These are phyloP conservation scores for Mesembrinibis cayennensis DNA, from an alignment of 2,113 vertebrate species.

Conservation along the genomic window DNA sequence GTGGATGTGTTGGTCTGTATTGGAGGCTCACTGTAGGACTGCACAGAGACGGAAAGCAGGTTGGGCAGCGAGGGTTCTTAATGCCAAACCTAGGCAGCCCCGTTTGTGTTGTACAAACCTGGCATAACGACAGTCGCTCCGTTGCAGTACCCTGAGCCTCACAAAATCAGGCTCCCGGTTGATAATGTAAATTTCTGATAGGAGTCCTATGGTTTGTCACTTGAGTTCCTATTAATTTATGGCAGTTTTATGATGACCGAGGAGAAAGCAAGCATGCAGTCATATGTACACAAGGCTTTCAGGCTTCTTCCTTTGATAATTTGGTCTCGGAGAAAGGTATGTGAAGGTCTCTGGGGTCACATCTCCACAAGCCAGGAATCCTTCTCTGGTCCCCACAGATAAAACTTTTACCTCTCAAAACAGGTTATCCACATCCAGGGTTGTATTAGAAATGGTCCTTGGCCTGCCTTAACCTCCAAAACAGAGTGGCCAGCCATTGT, in stretches of 20 bases:
- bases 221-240: neutral
- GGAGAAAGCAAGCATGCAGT: neutral
- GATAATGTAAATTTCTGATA: neutral
- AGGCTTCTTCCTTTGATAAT: neutral
- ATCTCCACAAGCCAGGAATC: slow-evolving; percentile 12
- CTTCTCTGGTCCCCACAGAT: slow-evolving; percentile 35
- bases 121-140: neutral
- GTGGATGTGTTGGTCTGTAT: neutral
- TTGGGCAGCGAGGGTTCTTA: neutral
- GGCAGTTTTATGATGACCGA: neutral
- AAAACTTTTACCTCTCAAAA: slow-evolving; percentile 40
- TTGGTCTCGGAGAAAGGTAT: neutral
- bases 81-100: neutral
- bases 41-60: neutral
- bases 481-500: slow-evolving; percentile 23
- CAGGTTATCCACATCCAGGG: neutral
- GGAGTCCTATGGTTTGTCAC: neutral
- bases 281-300: neutral
- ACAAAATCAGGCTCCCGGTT: neutral
- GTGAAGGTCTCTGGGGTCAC: neutral
- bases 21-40: neutral
- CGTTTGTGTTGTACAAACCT: neutral
- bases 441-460: slow-evolving; percentile 48
- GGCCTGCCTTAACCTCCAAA: slow-evolving; percentile 36
- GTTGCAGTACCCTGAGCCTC: neutral